Base-by-base conservation (phyloP, 2,888 invertebrate species). In the Platycnemis pennipes region DNA sequence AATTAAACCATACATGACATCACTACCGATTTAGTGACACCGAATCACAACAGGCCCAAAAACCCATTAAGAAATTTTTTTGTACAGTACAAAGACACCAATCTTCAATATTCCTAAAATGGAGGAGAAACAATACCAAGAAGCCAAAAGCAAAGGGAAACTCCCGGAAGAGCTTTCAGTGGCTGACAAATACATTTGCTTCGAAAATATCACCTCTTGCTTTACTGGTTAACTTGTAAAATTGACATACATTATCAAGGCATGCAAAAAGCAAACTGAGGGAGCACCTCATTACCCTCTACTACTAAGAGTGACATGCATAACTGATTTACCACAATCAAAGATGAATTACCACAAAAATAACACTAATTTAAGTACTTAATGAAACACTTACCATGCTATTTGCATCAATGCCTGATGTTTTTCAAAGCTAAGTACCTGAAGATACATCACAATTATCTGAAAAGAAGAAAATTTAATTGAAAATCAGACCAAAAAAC, bases 371-470 rank as follows among this genome's bases (percentile, higher is more conserved):
- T 56, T 56, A 22, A 26, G 63, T 63, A 63, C 5, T 16, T n/a
- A 7, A 63, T 3, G 89, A 46, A 69, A 94, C 45, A 96, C 97
- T 96, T 96, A 97, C 99, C 99, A 99, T 4, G 99, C 98, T 96
- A 98, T 98, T 96, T 99, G 99, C 98, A 99, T 99, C 77, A 99
- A 97, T 95, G 98, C 98, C 94, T 98, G 97, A 96, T 99, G 98
- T 96, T 98, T 98, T 96, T 99, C 98, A 96, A 98, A 98, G 94
- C 99, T 98, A 95, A 99, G 96, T 16, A 99, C 98, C 97, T 99
- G 99, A 94, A 99, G 97, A 96, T 99, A 99, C 97, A 99, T 99
- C 42, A 99, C 99, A 96, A 99, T 99, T 94, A 98, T 97, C 97
- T 97, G 96, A 94, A 97, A 96, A 94, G 95, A 95, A 95, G 95